These are phyloP conservation scores for Ifrita kowaldi DNA, from an alignment of 2,113 vertebrate species.

Conservation along the genomic window DNA sequence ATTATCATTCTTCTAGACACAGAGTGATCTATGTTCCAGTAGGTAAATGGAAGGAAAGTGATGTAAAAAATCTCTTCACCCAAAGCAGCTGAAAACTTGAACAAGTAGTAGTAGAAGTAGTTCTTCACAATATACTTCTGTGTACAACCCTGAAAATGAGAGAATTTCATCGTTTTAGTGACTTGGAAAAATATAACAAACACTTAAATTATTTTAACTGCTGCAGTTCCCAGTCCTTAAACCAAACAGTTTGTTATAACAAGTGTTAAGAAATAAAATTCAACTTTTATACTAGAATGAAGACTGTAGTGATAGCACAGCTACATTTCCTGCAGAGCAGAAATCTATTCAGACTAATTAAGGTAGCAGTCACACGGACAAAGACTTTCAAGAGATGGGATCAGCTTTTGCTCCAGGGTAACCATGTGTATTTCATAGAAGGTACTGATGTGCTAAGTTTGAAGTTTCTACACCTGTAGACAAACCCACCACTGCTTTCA, in stretches of 20 bases:
- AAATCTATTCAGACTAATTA: not conserved
- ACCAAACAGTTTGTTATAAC: not conserved
- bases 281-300: not conserved
- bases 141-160: constrained; percentile 59
- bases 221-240: not conserved
- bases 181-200: not conserved
- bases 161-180: constrained; percentile 12
- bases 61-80: constrained; percentile 95
- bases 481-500: not conserved
- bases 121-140: constrained; percentile 87
- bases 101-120: constrained; percentile 85
- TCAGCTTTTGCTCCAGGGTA: not conserved
- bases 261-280: not conserved
- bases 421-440: not conserved
- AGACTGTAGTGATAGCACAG: not conserved
- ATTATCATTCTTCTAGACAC: constrained; percentile 88
- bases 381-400: not conserved
- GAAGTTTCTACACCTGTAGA: not conserved
- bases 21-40: constrained; percentile 91
- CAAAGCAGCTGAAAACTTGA: constrained; percentile 84
- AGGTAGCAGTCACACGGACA: not conserved
- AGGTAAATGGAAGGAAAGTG: constrained; percentile 87
- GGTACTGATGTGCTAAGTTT: accelerated
- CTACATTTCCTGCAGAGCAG: not conserved
- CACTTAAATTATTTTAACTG: not conserved